These are phyloP conservation scores for Rhagophthalmus giganteus DNA, from an alignment of 2,888 invertebrate species.

Conservation along the genomic window DNA sequence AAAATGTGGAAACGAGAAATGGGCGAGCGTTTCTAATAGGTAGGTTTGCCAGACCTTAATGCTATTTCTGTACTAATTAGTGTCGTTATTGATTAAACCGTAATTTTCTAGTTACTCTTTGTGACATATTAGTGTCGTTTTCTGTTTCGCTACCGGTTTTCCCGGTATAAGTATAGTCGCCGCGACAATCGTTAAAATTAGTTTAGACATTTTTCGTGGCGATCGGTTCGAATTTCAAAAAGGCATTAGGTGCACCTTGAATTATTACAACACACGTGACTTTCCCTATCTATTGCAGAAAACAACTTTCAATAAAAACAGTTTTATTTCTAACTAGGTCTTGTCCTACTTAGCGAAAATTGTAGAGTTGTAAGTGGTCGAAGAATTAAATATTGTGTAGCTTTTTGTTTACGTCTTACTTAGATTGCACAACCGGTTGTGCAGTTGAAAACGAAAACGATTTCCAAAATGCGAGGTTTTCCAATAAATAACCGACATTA, in stretches of 20 bases:
- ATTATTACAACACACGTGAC: slow-evolving; percentile 14
- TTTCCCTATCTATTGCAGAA: slow-evolving; percentile 19
- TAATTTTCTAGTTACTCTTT: not conserved
- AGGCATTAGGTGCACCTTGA: slow-evolving; percentile 2
- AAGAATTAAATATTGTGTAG: not conserved
- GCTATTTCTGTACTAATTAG: not conserved
- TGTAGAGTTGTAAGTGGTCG: slow-evolving; percentile 1
- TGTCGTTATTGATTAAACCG: not conserved
- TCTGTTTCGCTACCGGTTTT: not conserved
- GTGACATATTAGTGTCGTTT: not conserved
- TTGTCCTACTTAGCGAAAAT: slow-evolving; percentile 14
- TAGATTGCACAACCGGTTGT: not conserved
- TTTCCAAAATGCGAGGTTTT: too few relatives aligned
- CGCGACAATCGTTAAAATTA: too few relatives aligned
- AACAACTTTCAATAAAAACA: slow-evolving; percentile 27
- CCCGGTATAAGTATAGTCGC: too few relatives aligned
- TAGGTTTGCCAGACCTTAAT: not conserved
- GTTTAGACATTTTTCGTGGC: too few relatives aligned
- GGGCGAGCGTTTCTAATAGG: not conserved
- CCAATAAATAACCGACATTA: too few relatives aligned
- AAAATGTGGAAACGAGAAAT: too few relatives aligned
- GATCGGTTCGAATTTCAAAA: too few relatives aligned
- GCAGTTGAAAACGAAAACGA: not conserved
- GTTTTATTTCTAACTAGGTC: slow-evolving; percentile 20
- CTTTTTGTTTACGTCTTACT: not conserved